Conservation (phyloP, 2,113 vertebrate genomes). For the Bucco capensis region DNA sequence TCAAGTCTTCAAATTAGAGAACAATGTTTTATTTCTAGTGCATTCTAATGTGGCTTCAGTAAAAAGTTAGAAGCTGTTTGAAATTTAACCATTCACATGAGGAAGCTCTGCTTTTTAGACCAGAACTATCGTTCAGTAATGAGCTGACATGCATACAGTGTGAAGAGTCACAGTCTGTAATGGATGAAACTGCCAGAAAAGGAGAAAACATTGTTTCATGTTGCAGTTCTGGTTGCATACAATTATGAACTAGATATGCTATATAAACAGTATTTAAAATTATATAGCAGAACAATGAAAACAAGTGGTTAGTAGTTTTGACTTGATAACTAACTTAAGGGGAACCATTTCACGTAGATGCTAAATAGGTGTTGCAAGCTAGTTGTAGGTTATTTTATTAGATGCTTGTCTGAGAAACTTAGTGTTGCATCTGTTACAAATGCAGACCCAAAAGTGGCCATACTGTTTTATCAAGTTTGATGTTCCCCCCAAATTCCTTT, state of each 20-base stretch:
- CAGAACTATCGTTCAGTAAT: not conserved
- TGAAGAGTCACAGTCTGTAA: not conserved
- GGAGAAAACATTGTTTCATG: constrained; percentile 7
- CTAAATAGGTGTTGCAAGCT: constrained; percentile 3
- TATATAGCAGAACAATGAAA: not conserved
- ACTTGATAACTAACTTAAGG: not conserved
- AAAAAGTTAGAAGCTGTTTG: not conserved
- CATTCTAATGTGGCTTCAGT: constrained; percentile 23
- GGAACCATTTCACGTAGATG: constrained; percentile 1
- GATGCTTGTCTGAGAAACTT: not conserved
- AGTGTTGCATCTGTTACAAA: not conserved
- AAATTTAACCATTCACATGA: constrained; percentile 9
- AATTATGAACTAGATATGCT: constrained; percentile 1
- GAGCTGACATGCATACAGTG: not conserved
- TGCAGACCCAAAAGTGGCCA: not conserved
- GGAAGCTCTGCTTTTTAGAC: not conserved
- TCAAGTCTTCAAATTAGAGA: constrained; percentile 12
- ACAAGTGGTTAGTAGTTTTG: not conserved
- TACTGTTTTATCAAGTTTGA: not conserved
- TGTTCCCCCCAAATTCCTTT: not conserved
- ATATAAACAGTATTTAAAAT: not conserved
- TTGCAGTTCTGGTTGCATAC: not conserved
- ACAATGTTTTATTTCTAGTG: not conserved
- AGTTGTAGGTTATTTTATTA: not conserved
- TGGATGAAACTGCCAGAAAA: not conserved